phyloP scores from a whole-genome alignment of 2,888 invertebrate species.

The Athetis lepigone region DNA sequence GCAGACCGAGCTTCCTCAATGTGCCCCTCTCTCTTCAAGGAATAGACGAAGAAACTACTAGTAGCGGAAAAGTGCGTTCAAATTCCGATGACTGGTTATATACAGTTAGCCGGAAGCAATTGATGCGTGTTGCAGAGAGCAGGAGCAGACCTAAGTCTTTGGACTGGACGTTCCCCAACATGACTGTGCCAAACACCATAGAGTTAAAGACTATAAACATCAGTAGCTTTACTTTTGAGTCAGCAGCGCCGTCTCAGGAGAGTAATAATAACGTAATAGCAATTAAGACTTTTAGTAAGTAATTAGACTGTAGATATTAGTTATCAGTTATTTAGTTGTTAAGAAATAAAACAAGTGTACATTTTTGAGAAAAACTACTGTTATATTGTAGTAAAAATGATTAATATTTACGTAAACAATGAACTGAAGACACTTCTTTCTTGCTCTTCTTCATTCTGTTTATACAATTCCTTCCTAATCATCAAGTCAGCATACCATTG shows the following conservation, averaged over 20 bases:
- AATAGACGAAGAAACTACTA: slow-evolving; percentile 16
- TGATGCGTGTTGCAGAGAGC: slow-evolving; percentile 51
- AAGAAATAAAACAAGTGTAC: neutral
- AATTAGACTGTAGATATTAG: neutral
- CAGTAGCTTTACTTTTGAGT: slow-evolving; percentile 7
- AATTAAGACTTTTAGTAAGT: slow-evolving; percentile 8
- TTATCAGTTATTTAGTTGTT: slow-evolving; percentile 9
- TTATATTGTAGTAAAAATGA: neutral
- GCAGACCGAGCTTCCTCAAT: slow-evolving; percentile 68
- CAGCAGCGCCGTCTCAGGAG: slow-evolving; percentile 17
- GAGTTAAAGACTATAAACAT: slow-evolving; percentile 39
- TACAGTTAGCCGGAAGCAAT: slow-evolving; percentile 71
- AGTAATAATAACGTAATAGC: slow-evolving; percentile 21
- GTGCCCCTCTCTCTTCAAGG: slow-evolving; percentile 48
- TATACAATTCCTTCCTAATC: neutral
- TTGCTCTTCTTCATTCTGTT: neutral
- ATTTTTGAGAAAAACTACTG: neutral
- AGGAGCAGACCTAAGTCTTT: slow-evolving; percentile 76
- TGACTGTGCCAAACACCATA: neutral
- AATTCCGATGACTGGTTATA: slow-evolving; percentile 84
- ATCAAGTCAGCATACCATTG: too few species aligned
- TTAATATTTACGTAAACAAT: slow-evolving; percentile 13
- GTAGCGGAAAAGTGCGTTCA: slow-evolving; percentile 71
- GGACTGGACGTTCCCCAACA: slow-evolving; percentile 67
- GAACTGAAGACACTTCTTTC: neutral